Evolutionary conservation across 2,888 invertebrate genomes (phyloP), one percentile per base, ranked within the genome.

Genomic region (Xanthia togata): DNA sequence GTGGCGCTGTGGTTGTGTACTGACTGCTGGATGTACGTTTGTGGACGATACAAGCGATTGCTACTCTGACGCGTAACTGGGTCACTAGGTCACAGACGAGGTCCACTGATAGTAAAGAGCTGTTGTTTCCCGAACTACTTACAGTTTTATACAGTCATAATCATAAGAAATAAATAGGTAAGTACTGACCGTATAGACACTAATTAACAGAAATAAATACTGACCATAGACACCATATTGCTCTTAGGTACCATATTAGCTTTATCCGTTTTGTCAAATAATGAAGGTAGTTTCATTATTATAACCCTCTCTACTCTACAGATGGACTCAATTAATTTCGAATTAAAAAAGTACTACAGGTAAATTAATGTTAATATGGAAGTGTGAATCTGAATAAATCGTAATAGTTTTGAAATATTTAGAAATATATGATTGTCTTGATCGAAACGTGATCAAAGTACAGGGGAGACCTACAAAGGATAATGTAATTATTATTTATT

Each of bases 21-120:
- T 76, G 85, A 87, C 80, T 74, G 64, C 57, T 78, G 63, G 60
- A 70, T 79, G 82, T 83, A 76, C 86, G 83, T 87, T 90, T 89
- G 91, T 90, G 92, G 90, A 90, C 92, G 92, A 92, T 91, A 92
- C 91, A 91, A 91, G 87, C 93, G 93, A 93, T 93, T 93, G 92
- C 91, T 93, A 92, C 92, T 93, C 92, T 92, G 93, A 87, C 92
- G 96, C 97, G 97, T 96, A 97, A 97, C 96, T 97, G 91, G 97
- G 97, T 97, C 97, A 97, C 96, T 97, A 92, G 97, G 97, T 97
- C 97, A 97, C 95, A 97, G 94, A 95, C 97, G 97, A 96, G 96
- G 96, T 94, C 95, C 93, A 90, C 94, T 92, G 94, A 94, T 94
- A 94, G 92, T 88, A 89, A 74, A 86, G 90, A 90, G 89, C 90